phyloP scores from a whole-genome alignment of 2,888 invertebrate genomes.

The Dysmachus trigonus region DNA sequence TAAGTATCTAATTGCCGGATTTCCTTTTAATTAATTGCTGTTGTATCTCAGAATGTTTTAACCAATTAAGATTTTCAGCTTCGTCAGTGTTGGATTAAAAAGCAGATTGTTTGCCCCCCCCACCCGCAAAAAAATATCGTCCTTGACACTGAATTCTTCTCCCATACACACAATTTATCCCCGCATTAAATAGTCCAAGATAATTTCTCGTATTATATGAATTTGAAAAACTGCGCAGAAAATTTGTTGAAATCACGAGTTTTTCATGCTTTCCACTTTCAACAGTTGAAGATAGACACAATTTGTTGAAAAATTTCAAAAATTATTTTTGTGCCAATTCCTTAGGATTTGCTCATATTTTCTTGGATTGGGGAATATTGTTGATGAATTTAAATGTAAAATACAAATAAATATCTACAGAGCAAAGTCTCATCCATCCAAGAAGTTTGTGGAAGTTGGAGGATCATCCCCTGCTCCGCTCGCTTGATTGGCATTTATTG shows the following conservation, averaged over 20 bases:
- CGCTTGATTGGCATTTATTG: not conserved
- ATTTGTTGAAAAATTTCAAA: not conserved
- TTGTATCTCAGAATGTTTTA: not conserved
- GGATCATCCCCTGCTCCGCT: not conserved
- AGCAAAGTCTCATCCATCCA: not conserved
- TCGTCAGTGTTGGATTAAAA: not conserved
- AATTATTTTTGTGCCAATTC: not conserved
- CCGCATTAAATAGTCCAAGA: not conserved
- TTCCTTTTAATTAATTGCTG: not conserved
- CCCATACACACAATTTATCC: not conserved
- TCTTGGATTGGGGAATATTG: not conserved
- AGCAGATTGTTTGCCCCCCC: not conserved
- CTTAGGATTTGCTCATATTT: not conserved
- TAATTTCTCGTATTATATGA: not conserved
- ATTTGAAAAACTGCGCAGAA: not conserved
- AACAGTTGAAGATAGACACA: not conserved
- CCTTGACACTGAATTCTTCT: not conserved
- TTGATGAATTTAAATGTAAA: not conserved
- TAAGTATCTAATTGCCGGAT: not conserved
- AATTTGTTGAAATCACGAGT: not conserved
- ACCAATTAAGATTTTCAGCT: not conserved
- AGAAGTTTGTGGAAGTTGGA: too few species aligned
- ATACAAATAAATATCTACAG: not conserved
- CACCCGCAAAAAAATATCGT: not conserved
- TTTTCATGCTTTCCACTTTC: not conserved